Evolutionary conservation across 2,797 vertebrate genomes (phyloP).

Genomic region (Acanthurus lineatus): DNA sequence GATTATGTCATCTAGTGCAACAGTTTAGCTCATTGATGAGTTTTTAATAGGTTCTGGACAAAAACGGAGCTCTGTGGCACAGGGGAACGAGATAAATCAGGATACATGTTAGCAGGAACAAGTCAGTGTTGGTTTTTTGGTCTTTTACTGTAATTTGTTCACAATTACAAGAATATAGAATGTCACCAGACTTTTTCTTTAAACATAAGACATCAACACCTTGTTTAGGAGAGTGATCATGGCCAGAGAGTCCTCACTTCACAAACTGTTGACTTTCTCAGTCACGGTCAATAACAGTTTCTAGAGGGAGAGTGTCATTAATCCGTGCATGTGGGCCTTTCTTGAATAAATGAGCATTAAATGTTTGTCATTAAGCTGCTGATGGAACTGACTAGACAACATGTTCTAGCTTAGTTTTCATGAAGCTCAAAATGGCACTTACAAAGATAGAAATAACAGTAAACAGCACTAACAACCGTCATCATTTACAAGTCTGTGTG

Average conservation of each 20-base stretch:
- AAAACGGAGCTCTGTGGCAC: neutral
- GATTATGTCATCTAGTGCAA: neutral
- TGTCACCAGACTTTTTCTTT: slow-evolving; percentile 1
- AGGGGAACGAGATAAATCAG: neutral
- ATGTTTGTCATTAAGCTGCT: slow-evolving; percentile 17
- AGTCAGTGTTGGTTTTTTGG: neutral
- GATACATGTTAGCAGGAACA: neutral
- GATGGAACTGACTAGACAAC: slow-evolving; percentile 33
- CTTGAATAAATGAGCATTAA: slow-evolving; percentile 3
- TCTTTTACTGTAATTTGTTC: neutral
- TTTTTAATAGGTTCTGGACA: slow-evolving; percentile 6
- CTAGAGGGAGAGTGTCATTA: slow-evolving; percentile 7
- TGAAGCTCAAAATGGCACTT: slow-evolving; percentile 33
- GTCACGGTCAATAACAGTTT: slow-evolving; percentile 10
- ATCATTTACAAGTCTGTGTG: slow-evolving; percentile 48
- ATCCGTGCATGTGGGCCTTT: slow-evolving; percentile 9
- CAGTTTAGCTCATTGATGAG: neutral
- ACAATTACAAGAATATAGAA: neutral
- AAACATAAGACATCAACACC: neutral
- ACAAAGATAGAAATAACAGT: slow-evolving; percentile 37
- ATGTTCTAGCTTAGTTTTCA: slow-evolving; percentile 22
- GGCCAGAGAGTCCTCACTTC: neutral
- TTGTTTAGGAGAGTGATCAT: neutral
- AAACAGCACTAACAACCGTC: slow-evolving; percentile 42
- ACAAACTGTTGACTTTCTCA: slow-evolving; percentile 14